These are phyloP conservation scores for Hucho hucho DNA, from an alignment of 2,113 vertebrate genomes.

Conservation along the genomic window DNA sequence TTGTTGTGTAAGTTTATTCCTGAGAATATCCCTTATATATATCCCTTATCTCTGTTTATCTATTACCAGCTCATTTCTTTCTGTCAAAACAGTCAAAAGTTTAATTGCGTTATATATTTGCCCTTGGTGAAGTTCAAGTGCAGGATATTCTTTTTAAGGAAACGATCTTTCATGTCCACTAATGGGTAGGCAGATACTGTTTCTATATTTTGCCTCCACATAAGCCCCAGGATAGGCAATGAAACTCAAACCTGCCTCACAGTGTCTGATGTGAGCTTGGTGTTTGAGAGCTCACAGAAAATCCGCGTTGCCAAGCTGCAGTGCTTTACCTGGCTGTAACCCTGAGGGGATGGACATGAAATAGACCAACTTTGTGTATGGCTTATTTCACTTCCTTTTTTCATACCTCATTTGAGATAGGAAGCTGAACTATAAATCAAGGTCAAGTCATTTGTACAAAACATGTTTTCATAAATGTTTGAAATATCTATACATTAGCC, in stretches of 20 bases:
- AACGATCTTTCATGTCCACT: conserved; percentile 17
- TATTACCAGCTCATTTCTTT: too few relatives aligned
- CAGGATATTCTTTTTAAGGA: conserved; percentile 19
- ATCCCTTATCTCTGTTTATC: background rate
- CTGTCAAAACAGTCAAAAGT: too few relatives aligned
- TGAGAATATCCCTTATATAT: background rate
- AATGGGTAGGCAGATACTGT: conserved; percentile 15
- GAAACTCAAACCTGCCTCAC: conserved; percentile 35
- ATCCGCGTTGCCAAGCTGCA: conserved; percentile 25
- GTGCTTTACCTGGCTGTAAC: conserved; percentile 34
- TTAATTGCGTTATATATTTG: conserved; percentile 7
- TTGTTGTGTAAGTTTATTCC: background rate
- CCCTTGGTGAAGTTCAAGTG: background rate
- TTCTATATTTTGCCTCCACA: conserved; percentile 16
- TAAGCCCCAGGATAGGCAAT: conserved; percentile 21
- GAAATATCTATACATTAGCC: conserved; percentile 22
- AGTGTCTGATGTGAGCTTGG: conserved; percentile 55
- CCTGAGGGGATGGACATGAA: conserved; percentile 65
- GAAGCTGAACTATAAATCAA: conserved; percentile 57
- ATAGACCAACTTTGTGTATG: conserved; percentile 57
- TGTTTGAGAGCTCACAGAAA: conserved; percentile 35
- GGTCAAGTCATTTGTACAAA: conserved; percentile 44
- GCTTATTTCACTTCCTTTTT: conserved; percentile 67
- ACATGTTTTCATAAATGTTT: conserved; percentile 31
- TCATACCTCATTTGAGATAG: conserved; percentile 48